These are phyloP conservation scores for Gryllus longicercus DNA, from an alignment of 2,888 invertebrate genomes.

Conservation along the genomic window DNA sequence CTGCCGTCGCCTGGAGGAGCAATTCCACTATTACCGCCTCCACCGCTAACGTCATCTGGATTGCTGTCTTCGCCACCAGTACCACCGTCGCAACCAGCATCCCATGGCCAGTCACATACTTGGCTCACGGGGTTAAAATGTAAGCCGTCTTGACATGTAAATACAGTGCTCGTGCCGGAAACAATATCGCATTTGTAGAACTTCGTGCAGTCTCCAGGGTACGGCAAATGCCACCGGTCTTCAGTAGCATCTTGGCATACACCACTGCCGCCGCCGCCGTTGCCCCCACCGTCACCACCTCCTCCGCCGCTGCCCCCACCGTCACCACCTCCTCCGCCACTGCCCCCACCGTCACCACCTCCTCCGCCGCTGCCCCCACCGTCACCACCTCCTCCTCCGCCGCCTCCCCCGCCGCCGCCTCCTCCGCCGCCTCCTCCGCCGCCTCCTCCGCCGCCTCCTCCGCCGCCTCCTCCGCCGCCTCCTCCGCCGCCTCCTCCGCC, in stretches of 20 bases:
- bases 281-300: too few relatives aligned
- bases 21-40: background rate
- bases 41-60: background rate
- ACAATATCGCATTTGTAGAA: background rate
- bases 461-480: too few relatives aligned
- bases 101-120: background rate
- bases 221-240: background rate
- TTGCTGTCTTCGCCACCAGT: background rate
- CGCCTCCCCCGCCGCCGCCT: too few relatives aligned
- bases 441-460: too few relatives aligned
- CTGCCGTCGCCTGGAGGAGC: background rate
- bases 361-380: too few relatives aligned
- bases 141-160: background rate
- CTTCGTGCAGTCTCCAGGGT: background rate
- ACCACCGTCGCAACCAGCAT: background rate
- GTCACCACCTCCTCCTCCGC: too few relatives aligned
- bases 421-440: too few relatives aligned
- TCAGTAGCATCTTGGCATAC: background rate
- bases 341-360: rapidly evolving
- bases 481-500: too few relatives aligned
- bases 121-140: background rate
- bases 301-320: too few relatives aligned
- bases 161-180: background rate
- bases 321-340: background rate
- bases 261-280: background rate